Conservation (phyloP, 2,113 vertebrate genomes). For the Litocranius walleri region DNA sequence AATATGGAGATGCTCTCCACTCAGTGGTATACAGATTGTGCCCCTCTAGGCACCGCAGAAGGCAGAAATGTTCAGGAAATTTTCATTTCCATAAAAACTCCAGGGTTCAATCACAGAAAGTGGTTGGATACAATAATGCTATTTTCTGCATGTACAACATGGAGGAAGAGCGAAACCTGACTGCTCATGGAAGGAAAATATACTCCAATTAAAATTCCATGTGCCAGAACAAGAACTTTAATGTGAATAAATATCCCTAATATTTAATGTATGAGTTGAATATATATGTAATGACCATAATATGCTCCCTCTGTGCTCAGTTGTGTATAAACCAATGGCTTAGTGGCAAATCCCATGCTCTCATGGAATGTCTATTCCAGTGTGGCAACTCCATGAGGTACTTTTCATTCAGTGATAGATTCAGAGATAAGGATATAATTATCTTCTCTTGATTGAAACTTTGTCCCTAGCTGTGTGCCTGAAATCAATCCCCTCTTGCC, state of each 20-base stretch:
- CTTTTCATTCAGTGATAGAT: background rate
- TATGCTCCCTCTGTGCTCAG: background rate
- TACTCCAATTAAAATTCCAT: conserved; percentile 11
- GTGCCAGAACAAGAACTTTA: background rate
- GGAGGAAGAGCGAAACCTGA: background rate
- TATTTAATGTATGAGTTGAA: background rate
- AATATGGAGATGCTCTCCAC: background rate
- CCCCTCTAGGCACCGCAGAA: background rate
- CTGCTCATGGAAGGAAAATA: background rate
- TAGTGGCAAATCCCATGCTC: accelerated
- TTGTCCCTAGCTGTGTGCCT: background rate
- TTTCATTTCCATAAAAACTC: background rate
- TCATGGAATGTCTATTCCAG: background rate
- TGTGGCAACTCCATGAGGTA: background rate
- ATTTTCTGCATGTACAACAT: background rate
- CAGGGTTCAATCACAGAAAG: background rate
- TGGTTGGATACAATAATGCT: background rate
- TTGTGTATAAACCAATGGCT: background rate
- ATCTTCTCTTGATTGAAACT: background rate
- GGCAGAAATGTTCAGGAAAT: background rate
- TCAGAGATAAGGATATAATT: background rate
- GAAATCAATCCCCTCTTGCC: background rate
- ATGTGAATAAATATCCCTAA: background rate
- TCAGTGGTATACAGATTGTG: background rate
- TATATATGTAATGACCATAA: background rate